These are phyloP conservation scores for Plusia festucae DNA, from an alignment of 2,888 invertebrate genomes.

Conservation along the genomic window DNA sequence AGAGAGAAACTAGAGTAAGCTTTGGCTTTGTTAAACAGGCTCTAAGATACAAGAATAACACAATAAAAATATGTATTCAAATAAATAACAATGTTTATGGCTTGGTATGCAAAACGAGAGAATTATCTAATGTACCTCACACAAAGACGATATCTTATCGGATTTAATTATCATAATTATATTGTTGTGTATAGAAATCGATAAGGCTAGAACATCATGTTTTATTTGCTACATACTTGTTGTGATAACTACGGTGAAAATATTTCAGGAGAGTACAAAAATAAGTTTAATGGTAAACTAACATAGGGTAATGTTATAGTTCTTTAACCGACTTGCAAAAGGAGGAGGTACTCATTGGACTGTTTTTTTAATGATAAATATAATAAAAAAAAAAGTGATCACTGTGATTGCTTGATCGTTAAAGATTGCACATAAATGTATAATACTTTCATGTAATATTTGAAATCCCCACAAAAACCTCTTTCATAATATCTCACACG, in stretches of 20 bases:
- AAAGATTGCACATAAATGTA: background rate
- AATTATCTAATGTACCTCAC: constrained; percentile 19
- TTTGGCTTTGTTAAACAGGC: background rate
- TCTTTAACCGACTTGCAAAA: no score
- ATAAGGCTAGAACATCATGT: constrained; percentile 20
- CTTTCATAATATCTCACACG: no score
- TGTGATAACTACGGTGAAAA: background rate
- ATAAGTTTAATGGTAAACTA: no score
- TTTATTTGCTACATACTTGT: background rate
- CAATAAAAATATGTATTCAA: constrained; percentile 6
- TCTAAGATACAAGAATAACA: background rate
- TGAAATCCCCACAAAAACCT: no score
- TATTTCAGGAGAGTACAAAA: background rate
- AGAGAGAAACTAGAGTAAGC: background rate
- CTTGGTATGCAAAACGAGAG: constrained; percentile 10
- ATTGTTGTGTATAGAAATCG: constrained; percentile 30
- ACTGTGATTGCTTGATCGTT: no score
- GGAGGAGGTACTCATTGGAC: no score
- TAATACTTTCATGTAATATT: no score
- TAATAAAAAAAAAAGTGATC: no score
- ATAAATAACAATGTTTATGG: constrained; percentile 17
- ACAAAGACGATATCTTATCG: constrained; percentile 31
- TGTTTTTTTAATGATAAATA: no score
- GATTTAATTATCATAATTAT: constrained; percentile 36
- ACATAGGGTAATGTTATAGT: no score